phyloP scores from a whole-genome alignment of 2,888 invertebrate species.

The Xestia xanthographa region DNA sequence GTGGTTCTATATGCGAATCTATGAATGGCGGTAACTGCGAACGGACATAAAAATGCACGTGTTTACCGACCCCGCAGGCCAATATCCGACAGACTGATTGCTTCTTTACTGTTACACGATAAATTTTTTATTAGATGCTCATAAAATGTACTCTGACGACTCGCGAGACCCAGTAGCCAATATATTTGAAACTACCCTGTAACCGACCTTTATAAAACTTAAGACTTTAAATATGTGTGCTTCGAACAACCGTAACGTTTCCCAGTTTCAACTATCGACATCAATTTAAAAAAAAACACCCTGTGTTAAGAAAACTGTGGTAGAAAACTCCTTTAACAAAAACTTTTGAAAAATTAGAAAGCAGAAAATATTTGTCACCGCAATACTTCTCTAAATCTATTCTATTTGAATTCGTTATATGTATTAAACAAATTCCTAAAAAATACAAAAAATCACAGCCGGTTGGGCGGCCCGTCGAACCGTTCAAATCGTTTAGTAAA shows the following conservation, averaged over 20 bases:
- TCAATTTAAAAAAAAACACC: conserved; percentile 24
- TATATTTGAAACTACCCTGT: conserved; percentile 88
- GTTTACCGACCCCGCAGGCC: conserved; percentile 88
- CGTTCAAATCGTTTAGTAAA: conserved; percentile 90
- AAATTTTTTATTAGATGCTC: conserved; percentile 89
- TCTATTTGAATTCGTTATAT: conserved; percentile 35
- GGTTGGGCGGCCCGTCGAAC: conserved; percentile 85
- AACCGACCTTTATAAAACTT: conserved; percentile 86
- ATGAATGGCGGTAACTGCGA: conserved; percentile 82
- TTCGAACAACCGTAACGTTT: conserved; percentile 49
- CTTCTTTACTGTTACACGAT: conserved; percentile 91
- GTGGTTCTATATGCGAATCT: conserved; percentile 73
- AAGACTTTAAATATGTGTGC: conserved; percentile 72
- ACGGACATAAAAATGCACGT: conserved; percentile 88
- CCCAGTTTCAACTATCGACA: conserved; percentile 41
- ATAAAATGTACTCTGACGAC: conserved; percentile 88
- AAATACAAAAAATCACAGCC: conserved; percentile 78
- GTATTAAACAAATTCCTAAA: conserved; percentile 63
- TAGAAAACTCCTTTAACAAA: neutral
- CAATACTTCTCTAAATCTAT: conserved; percentile 22
- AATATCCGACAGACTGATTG: conserved; percentile 90
- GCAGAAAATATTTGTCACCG: neutral
- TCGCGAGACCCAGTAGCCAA: conserved; percentile 88
- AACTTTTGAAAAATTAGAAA: neutral
- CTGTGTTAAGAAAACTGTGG: conserved; percentile 5